These are phyloP conservation scores for Cryptosula pallasiana DNA, from an alignment of 2,888 invertebrate species.

Conservation along the genomic window DNA sequence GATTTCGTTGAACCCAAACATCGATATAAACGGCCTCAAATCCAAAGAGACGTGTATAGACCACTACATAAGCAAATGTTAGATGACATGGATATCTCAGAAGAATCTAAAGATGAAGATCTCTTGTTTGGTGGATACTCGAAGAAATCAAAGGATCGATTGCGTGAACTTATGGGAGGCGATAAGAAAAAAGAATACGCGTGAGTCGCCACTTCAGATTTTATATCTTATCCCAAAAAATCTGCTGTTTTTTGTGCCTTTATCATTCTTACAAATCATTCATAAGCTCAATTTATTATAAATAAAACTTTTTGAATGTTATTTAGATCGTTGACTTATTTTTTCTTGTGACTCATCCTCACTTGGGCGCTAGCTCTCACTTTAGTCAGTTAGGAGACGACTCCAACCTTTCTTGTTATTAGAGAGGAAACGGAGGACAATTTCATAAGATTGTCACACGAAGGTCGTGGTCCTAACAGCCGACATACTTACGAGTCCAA, in stretches of 20 bases:
- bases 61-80: too few species aligned
- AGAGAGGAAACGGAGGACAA: conserved; percentile 2
- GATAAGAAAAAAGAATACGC: not conserved
- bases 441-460: conserved; percentile 13
- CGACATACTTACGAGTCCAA: not conserved
- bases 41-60: too few species aligned
- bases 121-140: not conserved
- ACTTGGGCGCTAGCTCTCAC: too few species aligned
- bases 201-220: not conserved
- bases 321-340: too few species aligned
- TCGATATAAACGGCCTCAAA: not conserved
- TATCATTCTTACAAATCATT: too few species aligned
- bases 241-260: not conserved
- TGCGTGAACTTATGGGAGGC: not conserved
- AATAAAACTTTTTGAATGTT: too few species aligned
- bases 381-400: too few species aligned
- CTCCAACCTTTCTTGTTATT: not conserved
- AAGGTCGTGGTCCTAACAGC: not conserved
- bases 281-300: too few species aligned
- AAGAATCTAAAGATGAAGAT: not conserved
- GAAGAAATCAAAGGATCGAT: not conserved
- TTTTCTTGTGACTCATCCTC: too few species aligned
- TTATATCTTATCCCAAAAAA: not conserved
- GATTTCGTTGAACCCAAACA: not conserved
- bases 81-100: not conserved